These are phyloP conservation scores for Lontra canadensis DNA, from an alignment of 2,113 vertebrate species.

Conservation along the genomic window DNA sequence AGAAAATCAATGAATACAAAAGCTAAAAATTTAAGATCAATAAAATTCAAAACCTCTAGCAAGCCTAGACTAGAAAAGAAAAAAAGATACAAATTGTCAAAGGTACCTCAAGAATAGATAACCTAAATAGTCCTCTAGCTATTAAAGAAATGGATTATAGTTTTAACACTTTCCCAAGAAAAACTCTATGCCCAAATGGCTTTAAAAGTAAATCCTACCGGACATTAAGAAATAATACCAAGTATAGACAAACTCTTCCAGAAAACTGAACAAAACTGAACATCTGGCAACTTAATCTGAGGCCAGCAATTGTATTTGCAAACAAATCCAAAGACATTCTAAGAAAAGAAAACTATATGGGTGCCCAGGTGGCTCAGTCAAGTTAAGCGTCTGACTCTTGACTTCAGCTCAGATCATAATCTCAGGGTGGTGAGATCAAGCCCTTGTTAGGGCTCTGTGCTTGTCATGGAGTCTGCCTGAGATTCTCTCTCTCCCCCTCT, in stretches of 20 bases:
- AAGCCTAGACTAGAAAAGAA: background rate
- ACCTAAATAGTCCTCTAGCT: background rate
- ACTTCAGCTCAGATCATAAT: background rate
- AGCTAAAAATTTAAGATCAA: background rate
- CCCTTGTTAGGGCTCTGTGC: no score
- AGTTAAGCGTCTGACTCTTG: background rate
- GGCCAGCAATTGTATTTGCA: background rate
- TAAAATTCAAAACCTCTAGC: background rate
- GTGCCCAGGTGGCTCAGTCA: background rate
- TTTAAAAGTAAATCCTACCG: background rate
- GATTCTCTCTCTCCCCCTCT: no score
- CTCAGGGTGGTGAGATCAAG: background rate
- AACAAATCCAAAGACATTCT: background rate
- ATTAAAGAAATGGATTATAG: background rate
- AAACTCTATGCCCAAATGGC: background rate
- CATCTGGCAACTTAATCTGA: background rate
- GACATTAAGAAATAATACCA: background rate
- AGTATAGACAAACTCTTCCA: background rate
- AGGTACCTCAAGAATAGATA: background rate
- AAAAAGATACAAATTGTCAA: background rate
- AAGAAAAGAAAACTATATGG: background rate
- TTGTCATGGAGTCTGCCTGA: no score
- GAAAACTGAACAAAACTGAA: background rate
- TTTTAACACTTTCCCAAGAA: background rate
- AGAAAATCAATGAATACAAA: background rate